phyloP scores from a whole-genome alignment of 2,888 invertebrate genomes.

The Myopa testacea region DNA sequence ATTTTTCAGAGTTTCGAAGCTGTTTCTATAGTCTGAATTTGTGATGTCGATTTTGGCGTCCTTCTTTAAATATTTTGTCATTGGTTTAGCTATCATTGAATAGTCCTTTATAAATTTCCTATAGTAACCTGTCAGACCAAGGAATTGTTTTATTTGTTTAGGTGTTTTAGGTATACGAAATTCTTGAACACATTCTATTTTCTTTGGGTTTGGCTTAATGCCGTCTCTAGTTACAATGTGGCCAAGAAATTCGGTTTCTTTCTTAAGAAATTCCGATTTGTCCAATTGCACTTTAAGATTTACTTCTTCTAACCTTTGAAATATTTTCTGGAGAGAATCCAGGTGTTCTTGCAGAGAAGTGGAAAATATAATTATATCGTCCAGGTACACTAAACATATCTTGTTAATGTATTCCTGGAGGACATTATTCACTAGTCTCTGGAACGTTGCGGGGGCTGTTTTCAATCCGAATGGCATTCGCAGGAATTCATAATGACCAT shows the following conservation, averaged over 20 bases:
- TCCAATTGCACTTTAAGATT: slow-evolving; percentile 5
- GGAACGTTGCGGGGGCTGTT: slow-evolving; percentile 20
- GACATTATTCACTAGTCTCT: slow-evolving; percentile 27
- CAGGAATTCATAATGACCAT: background rate
- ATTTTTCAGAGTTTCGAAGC: slow-evolving; percentile 33
- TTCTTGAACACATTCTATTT: slow-evolving; percentile 41
- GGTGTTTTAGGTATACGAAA: slow-evolving; percentile 41
- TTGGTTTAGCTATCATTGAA: slow-evolving; percentile 37
- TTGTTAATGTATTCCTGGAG: slow-evolving; percentile 9
- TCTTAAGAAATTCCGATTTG: slow-evolving; percentile 2
- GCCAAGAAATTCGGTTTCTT: slow-evolving; percentile 21
- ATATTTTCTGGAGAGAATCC: background rate
- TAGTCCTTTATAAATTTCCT: slow-evolving; percentile 39
- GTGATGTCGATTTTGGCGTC: slow-evolving; percentile 23
- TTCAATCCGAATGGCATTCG: slow-evolving; percentile 30
- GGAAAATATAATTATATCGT: slow-evolving; percentile 22
- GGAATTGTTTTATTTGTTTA: slow-evolving; percentile 35
- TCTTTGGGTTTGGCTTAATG: slow-evolving; percentile 24
- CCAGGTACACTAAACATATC: slow-evolving; percentile 25
- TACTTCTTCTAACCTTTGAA: background rate
- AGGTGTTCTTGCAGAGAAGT: slow-evolving; percentile 20
- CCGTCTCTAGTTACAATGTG: slow-evolving; percentile 17
- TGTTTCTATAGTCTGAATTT: slow-evolving; percentile 25
- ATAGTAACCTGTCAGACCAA: slow-evolving; percentile 37
- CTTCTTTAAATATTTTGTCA: slow-evolving; percentile 40